phyloP scores from a whole-genome alignment of 30 jellyfish, hydroid and myxozoan genomes.

The Pseudorhiza aurosa region DNA sequence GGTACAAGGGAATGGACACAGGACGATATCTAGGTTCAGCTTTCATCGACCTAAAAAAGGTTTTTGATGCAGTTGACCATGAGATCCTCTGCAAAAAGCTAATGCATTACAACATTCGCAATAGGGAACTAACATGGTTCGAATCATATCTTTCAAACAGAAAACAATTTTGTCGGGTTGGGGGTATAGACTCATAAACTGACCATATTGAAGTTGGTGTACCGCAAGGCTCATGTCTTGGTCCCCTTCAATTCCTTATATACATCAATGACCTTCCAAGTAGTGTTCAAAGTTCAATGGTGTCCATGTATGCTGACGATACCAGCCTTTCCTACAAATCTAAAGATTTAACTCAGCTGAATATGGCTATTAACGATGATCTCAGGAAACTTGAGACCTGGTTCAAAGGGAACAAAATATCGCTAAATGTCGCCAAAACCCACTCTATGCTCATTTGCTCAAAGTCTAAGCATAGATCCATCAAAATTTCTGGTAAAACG shows the following conservation, averaged over 20 bases:
- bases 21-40: too few species aligned
- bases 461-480: background rate
- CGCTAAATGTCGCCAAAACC: slow-evolving; percentile 11
- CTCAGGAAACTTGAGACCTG: slow-evolving; percentile 24
- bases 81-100: too few species aligned
- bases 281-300: background rate
- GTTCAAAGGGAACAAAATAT: slow-evolving; percentile 1
- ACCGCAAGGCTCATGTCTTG: slow-evolving; percentile 8
- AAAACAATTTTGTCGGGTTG: too few species aligned
- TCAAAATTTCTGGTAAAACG: background rate
- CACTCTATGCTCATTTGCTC: slow-evolving; percentile 3
- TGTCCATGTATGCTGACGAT: slow-evolving; percentile 35
- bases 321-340: background rate
- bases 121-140: too few species aligned
- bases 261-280: background rate
- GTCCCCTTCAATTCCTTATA: slow-evolving; percentile 2
- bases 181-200: too few species aligned
- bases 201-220: slow-evolving; percentile 12
- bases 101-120: too few species aligned
- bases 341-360: slow-evolving; percentile 7
- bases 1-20: too few species aligned
- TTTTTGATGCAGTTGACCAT: too few species aligned
- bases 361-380: slow-evolving; percentile 8
- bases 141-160: too few species aligned
- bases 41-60: too few species aligned